These are phyloP conservation scores for Cephus pulcher DNA, from an alignment of 2,888 invertebrate genomes.

Conservation along the genomic window DNA sequence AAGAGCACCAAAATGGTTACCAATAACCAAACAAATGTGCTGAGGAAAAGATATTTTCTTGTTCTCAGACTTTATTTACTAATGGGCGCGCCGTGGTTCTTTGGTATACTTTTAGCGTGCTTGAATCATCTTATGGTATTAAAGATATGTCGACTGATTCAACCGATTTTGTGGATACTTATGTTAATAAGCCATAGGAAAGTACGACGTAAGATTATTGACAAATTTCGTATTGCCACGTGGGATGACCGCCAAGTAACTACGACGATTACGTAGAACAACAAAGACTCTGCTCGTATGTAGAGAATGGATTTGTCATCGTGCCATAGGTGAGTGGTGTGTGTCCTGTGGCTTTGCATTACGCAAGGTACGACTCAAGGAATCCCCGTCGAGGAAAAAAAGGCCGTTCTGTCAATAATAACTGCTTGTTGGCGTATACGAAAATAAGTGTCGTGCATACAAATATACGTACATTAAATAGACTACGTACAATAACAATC, in stretches of 20 bases:
- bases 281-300: neutral
- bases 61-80: constrained; percentile 48
- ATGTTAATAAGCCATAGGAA: constrained; percentile 33
- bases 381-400: constrained; percentile 39
- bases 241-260: neutral
- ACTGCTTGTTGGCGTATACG: neutral
- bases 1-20: constrained; percentile 43
- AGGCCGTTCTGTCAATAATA: neutral
- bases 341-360: constrained; percentile 27
- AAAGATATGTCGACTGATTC: constrained; percentile 45
- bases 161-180: constrained; percentile 47
- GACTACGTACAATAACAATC: neutral
- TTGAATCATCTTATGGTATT: constrained; percentile 42
- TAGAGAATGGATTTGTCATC: neutral
- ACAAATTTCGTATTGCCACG: neutral
- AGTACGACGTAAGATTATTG: constrained; percentile 20
- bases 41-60: constrained; percentile 45
- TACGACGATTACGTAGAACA: neutral
- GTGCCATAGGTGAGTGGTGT: neutral
- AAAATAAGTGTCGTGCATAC: neutral
- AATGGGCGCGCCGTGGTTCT: constrained; percentile 56
- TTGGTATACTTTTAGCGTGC: constrained; percentile 41
- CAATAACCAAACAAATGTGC: constrained; percentile 33
- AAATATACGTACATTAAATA: neutral
- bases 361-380: constrained; percentile 30